phyloP scores from a whole-genome alignment of 2,888 invertebrate genomes.

The Thera britannica region DNA sequence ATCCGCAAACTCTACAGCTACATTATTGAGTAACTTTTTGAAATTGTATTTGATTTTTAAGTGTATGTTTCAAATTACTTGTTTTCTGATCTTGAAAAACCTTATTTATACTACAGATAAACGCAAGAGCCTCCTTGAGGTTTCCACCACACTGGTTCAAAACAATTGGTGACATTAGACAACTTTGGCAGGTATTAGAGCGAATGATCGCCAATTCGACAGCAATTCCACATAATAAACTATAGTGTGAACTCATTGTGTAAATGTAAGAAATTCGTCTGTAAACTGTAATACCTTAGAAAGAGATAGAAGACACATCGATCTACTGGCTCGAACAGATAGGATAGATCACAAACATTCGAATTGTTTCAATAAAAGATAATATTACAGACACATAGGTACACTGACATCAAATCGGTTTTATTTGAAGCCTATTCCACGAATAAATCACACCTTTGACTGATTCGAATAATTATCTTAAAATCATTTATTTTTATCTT shows the following conservation, averaged over 20 bases:
- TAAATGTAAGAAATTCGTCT: conserved; percentile 47
- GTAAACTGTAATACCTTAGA: conserved; percentile 58
- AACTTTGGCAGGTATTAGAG: background rate
- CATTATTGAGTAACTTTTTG: background rate
- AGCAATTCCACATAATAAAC: background rate
- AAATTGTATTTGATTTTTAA: background rate
- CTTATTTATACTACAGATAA: too few relatives aligned
- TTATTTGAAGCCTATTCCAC: conserved; percentile 25
- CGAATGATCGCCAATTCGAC: background rate
- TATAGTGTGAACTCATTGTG: conserved; percentile 25
- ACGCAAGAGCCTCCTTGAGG: too few relatives aligned
- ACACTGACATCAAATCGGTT: conserved; percentile 41
- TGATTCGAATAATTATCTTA: background rate
- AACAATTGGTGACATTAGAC: background rate
- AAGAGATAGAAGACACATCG: conserved; percentile 58
- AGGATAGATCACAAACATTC: conserved; percentile 51
- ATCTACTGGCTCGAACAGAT: conserved; percentile 54
- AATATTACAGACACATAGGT: conserved; percentile 32
- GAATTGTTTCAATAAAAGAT: conserved; percentile 43
- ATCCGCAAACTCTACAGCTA: background rate
- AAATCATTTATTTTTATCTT: background rate
- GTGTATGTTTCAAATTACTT: too few relatives aligned
- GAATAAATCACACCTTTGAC: background rate
- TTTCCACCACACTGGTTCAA: too few relatives aligned
- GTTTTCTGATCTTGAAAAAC: too few relatives aligned